A percentile compares a stretch with the other conserved stretches of the same genome.
Evolutionary conservation across 2,113 vertebrate species (phyloP).

Genomic region (Callithrix jacchus): DNA sequence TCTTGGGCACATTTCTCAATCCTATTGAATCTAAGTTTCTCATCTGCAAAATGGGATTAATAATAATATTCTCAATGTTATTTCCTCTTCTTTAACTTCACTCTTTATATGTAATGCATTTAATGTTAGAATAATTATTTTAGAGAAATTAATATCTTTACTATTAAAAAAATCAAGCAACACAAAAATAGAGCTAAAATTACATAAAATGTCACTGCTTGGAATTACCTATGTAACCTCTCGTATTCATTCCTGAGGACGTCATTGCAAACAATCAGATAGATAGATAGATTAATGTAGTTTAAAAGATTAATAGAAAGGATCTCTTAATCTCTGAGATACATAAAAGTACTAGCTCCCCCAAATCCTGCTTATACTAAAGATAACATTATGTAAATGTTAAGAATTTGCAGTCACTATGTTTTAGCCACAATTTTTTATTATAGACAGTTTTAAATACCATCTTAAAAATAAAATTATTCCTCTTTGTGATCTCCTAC

Average conservation of each 20-base stretch:
- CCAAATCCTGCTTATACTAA: not conserved
- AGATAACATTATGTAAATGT: not conserved
- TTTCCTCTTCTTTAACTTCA: not conserved
- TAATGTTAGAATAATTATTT: constrained; percentile 2
- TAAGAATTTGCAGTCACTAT: not conserved
- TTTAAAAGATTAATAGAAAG: not conserved
- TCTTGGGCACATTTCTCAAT: not conserved
- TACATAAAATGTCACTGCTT: not conserved
- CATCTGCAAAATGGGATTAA: not conserved
- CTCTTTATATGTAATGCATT: not conserved
- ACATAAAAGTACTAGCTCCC: not conserved
- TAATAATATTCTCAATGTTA: not conserved
- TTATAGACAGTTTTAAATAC: not conserved
- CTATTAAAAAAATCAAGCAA: not conserved
- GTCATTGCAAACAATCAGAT: not conserved
- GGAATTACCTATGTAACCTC: not conserved
- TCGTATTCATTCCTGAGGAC: not conserved
- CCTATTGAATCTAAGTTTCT: not conserved
- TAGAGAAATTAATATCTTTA: not conserved
- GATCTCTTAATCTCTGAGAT: not conserved
- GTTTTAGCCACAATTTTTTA: not conserved
- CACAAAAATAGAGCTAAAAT: not conserved
- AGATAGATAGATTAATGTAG: not conserved
- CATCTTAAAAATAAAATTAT: not conserved
- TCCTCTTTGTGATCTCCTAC: not conserved